Evolutionary conservation across 2,797 vertebrate species (phyloP).

Genomic region (Labroides dimidiatus): DNA sequence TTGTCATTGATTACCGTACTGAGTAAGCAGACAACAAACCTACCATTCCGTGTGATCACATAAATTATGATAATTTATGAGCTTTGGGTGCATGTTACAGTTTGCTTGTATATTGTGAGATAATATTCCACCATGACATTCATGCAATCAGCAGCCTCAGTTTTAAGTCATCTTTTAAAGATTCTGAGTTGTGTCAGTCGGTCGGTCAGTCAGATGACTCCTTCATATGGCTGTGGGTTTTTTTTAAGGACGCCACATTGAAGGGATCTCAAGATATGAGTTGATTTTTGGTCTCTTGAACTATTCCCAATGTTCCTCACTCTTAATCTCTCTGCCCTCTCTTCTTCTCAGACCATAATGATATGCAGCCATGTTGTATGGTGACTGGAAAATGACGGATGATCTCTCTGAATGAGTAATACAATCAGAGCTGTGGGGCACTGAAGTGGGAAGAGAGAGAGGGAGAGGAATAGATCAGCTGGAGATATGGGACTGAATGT

Average conservation of each 20-base stretch:
- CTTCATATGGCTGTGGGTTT: background rate
- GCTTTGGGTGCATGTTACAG: too few relatives aligned
- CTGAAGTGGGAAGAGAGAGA: slow-evolving; percentile 36
- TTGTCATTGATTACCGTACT: too few relatives aligned
- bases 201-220: too few relatives aligned
- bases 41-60: too few relatives aligned
- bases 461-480: slow-evolving; percentile 69
- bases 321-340: slow-evolving; percentile 24
- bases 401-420: slow-evolving; percentile 79
- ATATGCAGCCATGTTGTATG: slow-evolving; percentile 62
- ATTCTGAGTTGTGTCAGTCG: background rate
- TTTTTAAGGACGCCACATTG: background rate
- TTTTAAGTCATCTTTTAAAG: slow-evolving; percentile 15
- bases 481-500: slow-evolving; percentile 70
- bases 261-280: slow-evolving; percentile 34
- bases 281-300: slow-evolving; percentile 19
- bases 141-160: background rate
- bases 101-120: too few relatives aligned
- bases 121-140: too few relatives aligned
- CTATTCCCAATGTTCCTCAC: slow-evolving; percentile 23
- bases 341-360: slow-evolving; percentile 44
- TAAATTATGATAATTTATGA: too few relatives aligned
- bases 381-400: slow-evolving; percentile 75
- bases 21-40: too few relatives aligned
- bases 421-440: slow-evolving; percentile 76